phyloP scores from a whole-genome alignment of 1,140 invertebrate genomes.

The Eubasilissa regina region DNA sequence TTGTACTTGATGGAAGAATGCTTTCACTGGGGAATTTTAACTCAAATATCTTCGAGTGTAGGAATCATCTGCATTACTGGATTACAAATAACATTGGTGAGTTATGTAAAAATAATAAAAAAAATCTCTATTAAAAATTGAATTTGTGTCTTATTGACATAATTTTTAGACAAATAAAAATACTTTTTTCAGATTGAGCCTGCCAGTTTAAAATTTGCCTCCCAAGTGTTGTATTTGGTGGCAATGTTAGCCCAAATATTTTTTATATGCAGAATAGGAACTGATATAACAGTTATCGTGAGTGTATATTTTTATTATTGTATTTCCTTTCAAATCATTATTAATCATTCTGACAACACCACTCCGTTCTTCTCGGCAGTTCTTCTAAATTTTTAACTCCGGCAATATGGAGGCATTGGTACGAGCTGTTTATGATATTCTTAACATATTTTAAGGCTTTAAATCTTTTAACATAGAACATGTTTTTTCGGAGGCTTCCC shows the following conservation, averaged over 20 bases:
- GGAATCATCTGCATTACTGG: conserved; percentile 62
- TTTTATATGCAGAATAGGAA: conserved; percentile 63
- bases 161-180: conserved; percentile 10
- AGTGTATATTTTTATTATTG: background rate
- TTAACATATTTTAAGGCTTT: too few relatives aligned
- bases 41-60: conserved; percentile 61
- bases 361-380: too few relatives aligned
- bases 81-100: conserved; percentile 63
- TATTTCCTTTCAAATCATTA: too few relatives aligned
- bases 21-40: conserved; percentile 60
- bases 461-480: too few relatives aligned
- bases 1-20: conserved; percentile 59
- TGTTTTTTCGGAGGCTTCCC: too few relatives aligned
- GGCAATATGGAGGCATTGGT: too few relatives aligned
- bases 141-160: too few relatives aligned
- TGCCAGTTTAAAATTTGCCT: conserved; percentile 56
- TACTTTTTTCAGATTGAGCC: conserved; percentile 58
- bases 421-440: too few relatives aligned
- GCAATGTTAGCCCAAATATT: conserved; percentile 63
- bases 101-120: conserved; percentile 16
- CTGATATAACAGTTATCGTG: conserved; percentile 62
- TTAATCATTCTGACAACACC: too few relatives aligned
- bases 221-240: conserved; percentile 56
- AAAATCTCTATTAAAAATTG: background rate
- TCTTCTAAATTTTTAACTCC: too few relatives aligned